Base-by-base conservation (phyloP, 2,888 invertebrate genomes). In the Neoscelio sp. region DNA sequence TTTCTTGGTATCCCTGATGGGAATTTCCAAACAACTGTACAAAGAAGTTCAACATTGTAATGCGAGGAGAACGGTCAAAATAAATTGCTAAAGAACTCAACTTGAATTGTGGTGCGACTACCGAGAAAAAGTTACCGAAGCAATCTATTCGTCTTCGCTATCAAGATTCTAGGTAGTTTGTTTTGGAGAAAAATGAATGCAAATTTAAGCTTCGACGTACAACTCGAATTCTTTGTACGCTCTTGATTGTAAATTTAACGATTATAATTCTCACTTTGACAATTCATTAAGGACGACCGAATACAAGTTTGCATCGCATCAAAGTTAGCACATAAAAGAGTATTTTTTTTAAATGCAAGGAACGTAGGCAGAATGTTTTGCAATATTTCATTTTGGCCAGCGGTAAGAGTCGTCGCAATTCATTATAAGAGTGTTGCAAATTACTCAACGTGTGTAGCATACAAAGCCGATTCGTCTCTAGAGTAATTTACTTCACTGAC, bases 381-480 rank as follows among this genome's bases (percentile, higher is more conserved):
- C 50, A 50, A 50, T 70, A 60, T 48, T 62, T 60, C 64, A 65
- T 58, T 71, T 71, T 71, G 52, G 42, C 33, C 46, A 20, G 44
- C 42, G 30, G 35, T 60, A 71, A 65, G 77, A 78, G 65, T 78
- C 71, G 54, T 65, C 60, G 52, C 71, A 78, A 78, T 68, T 71
- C 78, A 78, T 78, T 78, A 67, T 33, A 67, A 33, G 46, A 78
- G 71, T 60, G 77, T 67, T 78, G 71, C 67, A 67, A 73, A 78
- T 78, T 58, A 73, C 67, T 78, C 65, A 78, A 67, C 76, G 71
- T 15, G 76, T 56, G 48, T 64, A 33, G 82, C 80, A 84, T 80
- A 71, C 78, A 74, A 50, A 82, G 64, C 58, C 76, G 68, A 84
- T 83, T 82, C 80, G 81, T 58, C 67, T 74, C 17, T 20, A 13